phyloP scores from a whole-genome alignment of 2,888 invertebrate genomes.

The Heliconius sara region DNA sequence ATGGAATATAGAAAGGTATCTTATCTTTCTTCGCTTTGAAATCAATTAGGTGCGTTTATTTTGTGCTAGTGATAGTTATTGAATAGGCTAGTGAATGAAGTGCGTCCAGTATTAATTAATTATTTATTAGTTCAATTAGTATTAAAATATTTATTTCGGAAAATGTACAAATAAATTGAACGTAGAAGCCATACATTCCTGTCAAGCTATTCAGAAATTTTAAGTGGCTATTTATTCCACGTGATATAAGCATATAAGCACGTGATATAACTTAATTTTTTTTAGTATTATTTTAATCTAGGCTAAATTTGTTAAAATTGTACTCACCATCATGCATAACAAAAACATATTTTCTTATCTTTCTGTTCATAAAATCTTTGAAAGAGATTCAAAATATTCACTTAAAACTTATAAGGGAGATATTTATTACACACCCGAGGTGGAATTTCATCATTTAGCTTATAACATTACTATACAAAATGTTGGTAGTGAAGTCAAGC shows the following conservation, averaged over 20 bases:
- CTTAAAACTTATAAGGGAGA: conserved; percentile 25
- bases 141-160: no score
- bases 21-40: conserved; percentile 41
- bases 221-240: no score
- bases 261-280: no score
- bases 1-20: conserved; percentile 41
- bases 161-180: no score
- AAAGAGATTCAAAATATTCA: conserved; percentile 14
- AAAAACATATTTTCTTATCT: background rate
- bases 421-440: conserved; percentile 14
- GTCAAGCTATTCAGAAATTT: no score
- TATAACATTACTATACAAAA: conserved; percentile 19
- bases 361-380: background rate
- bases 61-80: conserved; percentile 14
- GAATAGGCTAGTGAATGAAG: background rate
- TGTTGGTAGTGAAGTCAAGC: conserved; percentile 27
- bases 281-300: background rate
- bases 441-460: conserved; percentile 25
- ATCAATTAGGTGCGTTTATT: conserved; percentile 46
- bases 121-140: background rate
- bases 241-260: no score
- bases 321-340: background rate
- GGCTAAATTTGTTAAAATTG: background rate
- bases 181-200: no score
- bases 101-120: background rate